Conservation (phyloP, 2,113 vertebrate species). For the Emydocephalus ijimae region DNA sequence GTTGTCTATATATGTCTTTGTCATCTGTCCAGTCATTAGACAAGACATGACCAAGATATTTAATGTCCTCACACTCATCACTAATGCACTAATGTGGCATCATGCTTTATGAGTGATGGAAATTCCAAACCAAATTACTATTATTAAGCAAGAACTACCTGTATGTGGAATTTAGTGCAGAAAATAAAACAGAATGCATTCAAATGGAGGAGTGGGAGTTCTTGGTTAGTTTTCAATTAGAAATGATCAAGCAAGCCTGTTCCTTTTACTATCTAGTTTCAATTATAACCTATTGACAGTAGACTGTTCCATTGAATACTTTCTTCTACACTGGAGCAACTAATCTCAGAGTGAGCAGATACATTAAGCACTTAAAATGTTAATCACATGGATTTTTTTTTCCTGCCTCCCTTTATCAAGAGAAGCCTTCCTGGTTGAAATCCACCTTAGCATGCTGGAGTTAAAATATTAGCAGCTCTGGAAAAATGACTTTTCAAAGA, state of each 20-base stretch:
- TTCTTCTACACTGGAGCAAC: neutral
- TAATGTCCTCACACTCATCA: too few relatives aligned
- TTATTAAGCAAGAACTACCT: neutral
- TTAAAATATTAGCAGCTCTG: neutral
- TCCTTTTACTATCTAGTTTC: neutral
- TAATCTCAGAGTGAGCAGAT: neutral
- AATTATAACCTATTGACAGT: neutral
- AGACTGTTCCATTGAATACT: neutral
- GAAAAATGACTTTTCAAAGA: neutral
- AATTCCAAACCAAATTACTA: neutral
- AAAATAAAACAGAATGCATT: neutral
- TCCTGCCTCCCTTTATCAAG: neutral
- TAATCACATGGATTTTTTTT: neutral
- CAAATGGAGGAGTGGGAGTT: neutral
- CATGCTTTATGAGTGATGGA: neutral
- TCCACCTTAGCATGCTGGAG: neutral
- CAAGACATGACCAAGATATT: too few relatives aligned
- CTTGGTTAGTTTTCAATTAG: neutral
- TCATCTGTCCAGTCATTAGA: too few relatives aligned
- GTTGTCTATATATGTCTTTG: too few relatives aligned
- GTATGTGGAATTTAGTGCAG: neutral
- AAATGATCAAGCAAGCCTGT: neutral
- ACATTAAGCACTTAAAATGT: neutral
- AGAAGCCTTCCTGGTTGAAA: neutral
- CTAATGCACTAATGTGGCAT: neutral